phyloP scores from a whole-genome alignment of 2,113 vertebrate species.

The Nycticebus coucang region DNA sequence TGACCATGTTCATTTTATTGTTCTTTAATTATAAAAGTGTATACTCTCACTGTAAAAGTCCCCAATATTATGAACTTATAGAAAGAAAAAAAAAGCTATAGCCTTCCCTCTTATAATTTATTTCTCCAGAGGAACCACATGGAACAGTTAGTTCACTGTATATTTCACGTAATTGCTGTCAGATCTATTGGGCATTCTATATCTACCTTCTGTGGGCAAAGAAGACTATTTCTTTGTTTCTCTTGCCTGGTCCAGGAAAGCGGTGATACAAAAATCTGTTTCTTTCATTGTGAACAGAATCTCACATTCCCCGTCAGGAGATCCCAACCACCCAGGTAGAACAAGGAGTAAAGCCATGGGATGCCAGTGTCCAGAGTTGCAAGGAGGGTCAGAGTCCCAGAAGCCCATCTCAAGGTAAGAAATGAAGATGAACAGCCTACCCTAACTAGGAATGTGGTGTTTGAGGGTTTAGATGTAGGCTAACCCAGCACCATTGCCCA shows the following conservation, averaged over 20 bases:
- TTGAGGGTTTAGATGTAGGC: neutral
- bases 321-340: slow-evolving; percentile 53
- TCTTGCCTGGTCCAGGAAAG: neutral
- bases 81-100: neutral
- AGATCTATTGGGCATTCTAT: neutral
- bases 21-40: slow-evolving; percentile 36
- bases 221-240: slow-evolving; percentile 42
- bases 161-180: neutral
- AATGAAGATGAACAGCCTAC: neutral
- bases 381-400: slow-evolving; percentile 52
- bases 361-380: slow-evolving; percentile 46
- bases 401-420: slow-evolving; percentile 67
- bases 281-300: slow-evolving; percentile 65
- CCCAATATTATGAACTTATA: neutral
- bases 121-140: neutral
- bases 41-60: neutral
- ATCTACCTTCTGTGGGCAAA: neutral
- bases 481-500: neutral
- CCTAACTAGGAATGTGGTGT: neutral
- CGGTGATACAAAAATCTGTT: slow-evolving; percentile 12
- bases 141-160: slow-evolving; percentile 14
- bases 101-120: neutral
- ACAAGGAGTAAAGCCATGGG: slow-evolving; percentile 65
- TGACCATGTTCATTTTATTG: neutral
- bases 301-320: slow-evolving; percentile 70